Base-by-base conservation (phyloP, 2,113 vertebrate species). In the Caranx ignobilis region DNA sequence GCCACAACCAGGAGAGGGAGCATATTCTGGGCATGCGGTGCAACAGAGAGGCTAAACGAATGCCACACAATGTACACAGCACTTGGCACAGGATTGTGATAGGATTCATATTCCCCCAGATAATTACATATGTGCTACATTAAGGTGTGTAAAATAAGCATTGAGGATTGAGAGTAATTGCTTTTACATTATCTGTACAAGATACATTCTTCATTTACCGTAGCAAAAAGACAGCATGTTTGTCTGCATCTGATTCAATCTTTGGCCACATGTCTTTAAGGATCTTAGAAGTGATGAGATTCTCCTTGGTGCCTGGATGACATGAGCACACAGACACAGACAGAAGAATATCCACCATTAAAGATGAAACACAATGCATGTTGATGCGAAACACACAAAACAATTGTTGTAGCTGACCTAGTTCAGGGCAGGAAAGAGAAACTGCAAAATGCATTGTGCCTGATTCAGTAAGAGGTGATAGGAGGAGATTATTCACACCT, bases 241-340 rank as follows among this genome's bases (percentile, higher is more conserved):
- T 93, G 71, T 96, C 95, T 83, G 91, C 63, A 92, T 97, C 94
- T 12, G 88, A 52, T 81, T 97, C 95, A 72, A 97, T 63, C 2
- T 79, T 3, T 55, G 70, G 3, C 97, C 96, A 98, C 86, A 97
- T 74, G 73, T 94, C 94, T 65, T 85, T 93, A 71, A 99, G 94
- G 45, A 81, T 94, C 75, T 95, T 94, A 57, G 93, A 93, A 39
- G 93, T 95, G 16, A 1, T 45, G 68, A 63, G 1, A 43, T 98
- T 97, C 89, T 96, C 93, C 65, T 93, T 94, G 26, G 95, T 96
- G 56, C 96, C 98, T 98, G 75, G 86, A 90, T 10, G 26, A 87
- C 57, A 84, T 21, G 12, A 77, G 73, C 47, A 18, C n/a, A 18
- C 56, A 68, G 63, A 62, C 67, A 41, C 59, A 52, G 18, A 61